Evolutionary conservation across 2,888 invertebrate species (phyloP), one percentile per base, ranked within the genome.

Genomic region (Megalurothrips usitatus): DNA sequence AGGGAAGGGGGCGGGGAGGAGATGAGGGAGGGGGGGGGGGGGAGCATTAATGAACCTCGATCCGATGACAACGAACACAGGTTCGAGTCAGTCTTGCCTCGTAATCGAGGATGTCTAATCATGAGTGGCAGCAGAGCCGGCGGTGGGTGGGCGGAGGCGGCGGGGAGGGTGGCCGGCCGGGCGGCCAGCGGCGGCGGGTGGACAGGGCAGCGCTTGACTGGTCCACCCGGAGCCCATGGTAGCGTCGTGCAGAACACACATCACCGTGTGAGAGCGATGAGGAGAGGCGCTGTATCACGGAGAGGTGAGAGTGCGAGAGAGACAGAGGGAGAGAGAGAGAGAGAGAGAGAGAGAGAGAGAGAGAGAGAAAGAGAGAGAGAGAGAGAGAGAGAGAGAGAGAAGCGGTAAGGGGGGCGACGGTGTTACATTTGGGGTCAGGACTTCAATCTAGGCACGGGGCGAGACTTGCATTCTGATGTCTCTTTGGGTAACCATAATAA

Each of bases 401-500:
- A 17, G 52, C 17, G 58, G 19, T 43, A 4, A n/a, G n/a, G n/a
- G 34, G 34, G 34, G 6, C 34, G 34, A 43, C 34, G 34, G 34
- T 43, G 58, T 58, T 17, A n/a, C 58, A 58, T 43, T 43, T 43
- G 34, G 58, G 58, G 58, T 58, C 58, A 58, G 58, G 58, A 58
- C 58, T 58, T 58, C 58, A 58, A 58, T 58, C 58, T 58, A 17
- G 58, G 17, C 58, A 17, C 34, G 34, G 34, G 34, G 34, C 34
- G 34, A 43, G 34, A 43, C 34, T 43, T 43, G 34, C 34, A 43
- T 43, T 43, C 34, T 58, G 58, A 58, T 58, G 58, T 58, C 58
- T 58, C 58, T n/a, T 58, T 75, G 68, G 68, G 68, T 75, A 75
- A 26, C 34, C 34, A 43, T 75, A 75, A 75, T 75, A 75, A 75